Base-by-base conservation (phyloP, 2,888 invertebrate species). In the Lasius platythorax region DNA sequence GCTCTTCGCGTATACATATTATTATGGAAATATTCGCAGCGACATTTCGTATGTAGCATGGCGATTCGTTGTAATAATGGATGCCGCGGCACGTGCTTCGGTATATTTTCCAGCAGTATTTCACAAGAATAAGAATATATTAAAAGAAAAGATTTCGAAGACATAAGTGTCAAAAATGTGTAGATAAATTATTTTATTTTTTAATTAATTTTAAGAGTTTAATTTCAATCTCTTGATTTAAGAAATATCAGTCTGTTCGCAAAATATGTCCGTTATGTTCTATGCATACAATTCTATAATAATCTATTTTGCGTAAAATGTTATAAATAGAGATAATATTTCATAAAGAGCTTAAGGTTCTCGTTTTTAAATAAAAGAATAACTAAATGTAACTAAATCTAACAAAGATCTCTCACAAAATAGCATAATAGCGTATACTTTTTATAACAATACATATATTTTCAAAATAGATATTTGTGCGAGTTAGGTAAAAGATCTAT, bases 401-500 rank as follows among this genome's bases (percentile, higher is more conserved):
- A n/a, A 46, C n/a, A 23, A 46, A 46, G 11, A 28, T 74, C 5
- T 61, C 18, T 12, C 12, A 61, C 8, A 37, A 66, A 46, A 23
- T 64, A 30, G 12, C 12, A 18, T 18, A n/a, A 2, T 15, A 50
- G 2, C 2, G 15, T 33, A 15, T 9, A 9, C 18, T 37, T 28
- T 73, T 18, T 40, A 40, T 40, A 18, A 66, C 12, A 40, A 18
- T 23, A 64, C 23, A 15, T 50, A n/a, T 53, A 68, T 67, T n/a
- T 28, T 8, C 9, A 78, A 78, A 68, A 78, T 40, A 56, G 28
- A 78, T n/a, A 4, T 78, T 53, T 53, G 40, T 33, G 4, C 33
- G 4, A 85, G 68, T 33, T 15, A 40, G 33, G 64, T n/a, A 73
- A 66, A 74, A 76, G 76, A 88, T 82, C 64, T 75, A n/a, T 53